Percentiles rank a stretch among this genome's conserved stretches.
These are phyloP conservation scores for Telmatherina bonti DNA, from an alignment of 2,797 vertebrate genomes.

Conservation along the genomic window DNA sequence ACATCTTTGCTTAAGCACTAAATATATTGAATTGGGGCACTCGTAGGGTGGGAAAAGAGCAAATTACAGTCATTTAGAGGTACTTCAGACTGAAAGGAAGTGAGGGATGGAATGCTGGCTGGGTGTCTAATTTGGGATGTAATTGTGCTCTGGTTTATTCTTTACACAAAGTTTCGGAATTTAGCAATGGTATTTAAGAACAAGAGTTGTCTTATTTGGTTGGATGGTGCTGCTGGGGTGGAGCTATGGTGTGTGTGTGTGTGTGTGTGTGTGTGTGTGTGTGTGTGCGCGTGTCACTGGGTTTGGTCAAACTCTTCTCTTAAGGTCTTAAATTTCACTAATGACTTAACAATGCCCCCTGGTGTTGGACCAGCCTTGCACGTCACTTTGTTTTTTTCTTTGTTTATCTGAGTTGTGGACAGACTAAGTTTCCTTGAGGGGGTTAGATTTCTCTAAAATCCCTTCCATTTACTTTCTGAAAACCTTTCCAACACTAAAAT, in stretches of 20 bases:
- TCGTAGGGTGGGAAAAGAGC: conserved; percentile 64
- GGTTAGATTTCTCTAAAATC: conserved; percentile 40
- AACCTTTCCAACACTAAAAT: conserved; percentile 55
- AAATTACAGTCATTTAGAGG: conserved; percentile 74
- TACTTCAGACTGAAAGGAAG: conserved; percentile 51
- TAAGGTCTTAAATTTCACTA: conserved; percentile 83
- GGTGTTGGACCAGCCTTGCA: conserved; percentile 60
- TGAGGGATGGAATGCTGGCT: conserved; percentile 8
- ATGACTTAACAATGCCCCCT: conserved; percentile 85
- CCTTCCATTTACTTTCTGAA: conserved; percentile 39
- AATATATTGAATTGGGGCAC: conserved; percentile 71
- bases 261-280: conserved; percentile 13
- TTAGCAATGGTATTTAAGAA: conserved; percentile 66
- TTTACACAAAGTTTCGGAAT: conserved; percentile 35
- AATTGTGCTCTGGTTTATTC: conserved; percentile 27
- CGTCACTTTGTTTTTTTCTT: conserved; percentile 77
- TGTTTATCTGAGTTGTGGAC: conserved; percentile 69
- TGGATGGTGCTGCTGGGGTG: conserved; percentile 59
- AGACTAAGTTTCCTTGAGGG: conserved; percentile 42
- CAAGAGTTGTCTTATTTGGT: conserved; percentile 73
- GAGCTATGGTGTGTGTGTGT: conserved; percentile 25
- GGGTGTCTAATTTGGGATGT: background rate
- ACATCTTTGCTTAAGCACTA: conserved; percentile 73
- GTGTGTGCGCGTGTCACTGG: conserved; percentile 18
- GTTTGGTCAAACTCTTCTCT: conserved; percentile 54